Percentiles rank a stretch among this genome's conserved stretches.
phyloP scores from a whole-genome alignment of 2,113 vertebrate genomes.

The Malurus alboscapulatus region DNA sequence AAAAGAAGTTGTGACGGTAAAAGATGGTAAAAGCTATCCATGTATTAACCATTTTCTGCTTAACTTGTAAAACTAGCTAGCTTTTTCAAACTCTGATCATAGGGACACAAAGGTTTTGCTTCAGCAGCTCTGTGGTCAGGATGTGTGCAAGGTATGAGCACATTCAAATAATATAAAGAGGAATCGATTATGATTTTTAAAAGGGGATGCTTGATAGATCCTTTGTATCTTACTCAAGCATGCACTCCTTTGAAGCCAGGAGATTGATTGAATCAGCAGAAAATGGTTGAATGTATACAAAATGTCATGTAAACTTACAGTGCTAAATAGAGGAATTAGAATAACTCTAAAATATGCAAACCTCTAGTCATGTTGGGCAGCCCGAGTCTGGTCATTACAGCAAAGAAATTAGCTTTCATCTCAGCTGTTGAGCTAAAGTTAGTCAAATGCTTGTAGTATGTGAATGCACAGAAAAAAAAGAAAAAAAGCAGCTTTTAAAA shows the following conservation, averaged over 20 bases:
- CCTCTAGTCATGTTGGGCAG: not conserved
- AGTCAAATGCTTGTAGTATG: not conserved
- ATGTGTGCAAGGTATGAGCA: not conserved
- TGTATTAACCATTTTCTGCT: not conserved
- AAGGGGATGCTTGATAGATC: not conserved
- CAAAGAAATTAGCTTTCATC: not conserved
- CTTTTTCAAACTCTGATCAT: not conserved
- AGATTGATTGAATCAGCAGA: not conserved
- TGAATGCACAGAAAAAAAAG: not conserved
- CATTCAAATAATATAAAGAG: not conserved
- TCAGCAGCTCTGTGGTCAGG: not conserved
- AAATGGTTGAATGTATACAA: not conserved
- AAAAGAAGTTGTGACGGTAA: not conserved
- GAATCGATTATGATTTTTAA: not conserved
- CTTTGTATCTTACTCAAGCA: not conserved
- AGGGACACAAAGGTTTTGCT: not conserved
- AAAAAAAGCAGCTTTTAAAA: not conserved
- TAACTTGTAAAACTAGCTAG: not conserved
- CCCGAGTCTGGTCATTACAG: not conserved
- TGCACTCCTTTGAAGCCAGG: not conserved
- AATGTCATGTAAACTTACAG: not conserved
- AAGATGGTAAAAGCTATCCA: not conserved
- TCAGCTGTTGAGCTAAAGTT: not conserved
- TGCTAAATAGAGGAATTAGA: not conserved
- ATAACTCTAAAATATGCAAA: not conserved